Evolutionary conservation across 2,888 invertebrate genomes (phyloP), one percentile per base, ranked within the genome.

Genomic region (Brenthis daphne): DNA sequence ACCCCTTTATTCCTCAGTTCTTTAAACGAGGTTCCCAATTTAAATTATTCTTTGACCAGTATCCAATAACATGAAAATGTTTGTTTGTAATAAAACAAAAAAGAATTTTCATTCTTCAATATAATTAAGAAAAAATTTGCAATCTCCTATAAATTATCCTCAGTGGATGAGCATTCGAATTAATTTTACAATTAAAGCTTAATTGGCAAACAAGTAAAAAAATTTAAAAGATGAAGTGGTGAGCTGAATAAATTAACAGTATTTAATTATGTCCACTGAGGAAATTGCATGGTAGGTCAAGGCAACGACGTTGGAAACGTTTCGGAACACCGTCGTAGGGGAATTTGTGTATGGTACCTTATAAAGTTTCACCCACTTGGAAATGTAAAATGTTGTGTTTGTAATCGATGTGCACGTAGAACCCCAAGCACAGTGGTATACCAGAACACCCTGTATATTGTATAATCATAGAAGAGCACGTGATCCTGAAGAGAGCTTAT

Each of bases 311-410:
- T 50, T 50, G 60, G 60, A 65, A 47, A 70, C 67, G 64, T 75
- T 77, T 75, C 71, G 79, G 77, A 80, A 83, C 85, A 84, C 82
- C 79, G 74, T 75, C 65, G 69, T 88, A 89, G 88, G 90, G 88
- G 89, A 89, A 91, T 92, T 92, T 92, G 92, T 92, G 91, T 91
- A 91, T 84, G 92, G 91, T 92, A 90, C 92, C 92, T 92, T 91
- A 89, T 90, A 92, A 92, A 92, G 92, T 92, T 92, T 92, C 92
- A 92, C 92, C 92, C 92, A 89, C 89, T 89, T 81, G 82, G 76
- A 81, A 82, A 81, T 83, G 77, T 80, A 77, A 77, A 77, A 82
- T 85, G 84, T 82, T 82, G 85, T 89, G 81, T 84, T 84, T 85
- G 79, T 85, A 76, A 77, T 85, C 80, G 81, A 80, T 85, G 84